Evolutionary conservation across 1,140 invertebrate species (phyloP).

Genomic region (Bombus breviceps): DNA sequence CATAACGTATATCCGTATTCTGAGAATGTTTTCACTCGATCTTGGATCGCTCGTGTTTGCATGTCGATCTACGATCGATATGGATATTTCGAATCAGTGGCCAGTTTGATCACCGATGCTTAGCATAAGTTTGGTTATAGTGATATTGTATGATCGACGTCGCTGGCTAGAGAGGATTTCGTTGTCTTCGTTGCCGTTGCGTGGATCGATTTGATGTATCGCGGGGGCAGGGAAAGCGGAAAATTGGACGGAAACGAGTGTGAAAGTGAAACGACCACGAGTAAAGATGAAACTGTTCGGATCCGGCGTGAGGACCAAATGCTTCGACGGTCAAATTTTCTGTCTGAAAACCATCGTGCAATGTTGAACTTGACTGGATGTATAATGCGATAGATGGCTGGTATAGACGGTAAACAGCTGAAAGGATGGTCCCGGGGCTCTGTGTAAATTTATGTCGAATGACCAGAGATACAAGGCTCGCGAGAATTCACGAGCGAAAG

Average conservation of each 20-base stretch:
- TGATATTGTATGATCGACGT: background rate
- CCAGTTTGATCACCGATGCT: background rate
- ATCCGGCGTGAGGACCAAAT: background rate
- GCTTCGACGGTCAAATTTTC: background rate
- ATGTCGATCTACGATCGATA: background rate
- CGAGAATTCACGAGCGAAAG: background rate
- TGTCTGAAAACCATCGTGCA: background rate
- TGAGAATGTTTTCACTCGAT: background rate
- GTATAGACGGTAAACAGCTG: background rate
- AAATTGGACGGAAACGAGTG: background rate
- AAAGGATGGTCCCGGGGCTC: background rate
- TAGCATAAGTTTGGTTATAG: background rate
- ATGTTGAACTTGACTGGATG: background rate
- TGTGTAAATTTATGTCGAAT: background rate
- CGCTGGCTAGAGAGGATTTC: background rate
- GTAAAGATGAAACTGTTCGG: background rate
- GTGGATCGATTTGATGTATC: background rate
- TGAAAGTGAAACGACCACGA: conserved; percentile 13
- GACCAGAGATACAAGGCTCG: background rate
- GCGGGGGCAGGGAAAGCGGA: background rate
- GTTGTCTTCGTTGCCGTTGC: conserved; percentile 30
- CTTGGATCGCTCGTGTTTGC: conserved; percentile 1
- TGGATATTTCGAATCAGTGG: conserved; percentile 13
- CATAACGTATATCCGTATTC: background rate
- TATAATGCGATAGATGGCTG: background rate